phyloP scores from a whole-genome alignment of 2,888 invertebrate genomes.

The Phaonia tiefii region DNA sequence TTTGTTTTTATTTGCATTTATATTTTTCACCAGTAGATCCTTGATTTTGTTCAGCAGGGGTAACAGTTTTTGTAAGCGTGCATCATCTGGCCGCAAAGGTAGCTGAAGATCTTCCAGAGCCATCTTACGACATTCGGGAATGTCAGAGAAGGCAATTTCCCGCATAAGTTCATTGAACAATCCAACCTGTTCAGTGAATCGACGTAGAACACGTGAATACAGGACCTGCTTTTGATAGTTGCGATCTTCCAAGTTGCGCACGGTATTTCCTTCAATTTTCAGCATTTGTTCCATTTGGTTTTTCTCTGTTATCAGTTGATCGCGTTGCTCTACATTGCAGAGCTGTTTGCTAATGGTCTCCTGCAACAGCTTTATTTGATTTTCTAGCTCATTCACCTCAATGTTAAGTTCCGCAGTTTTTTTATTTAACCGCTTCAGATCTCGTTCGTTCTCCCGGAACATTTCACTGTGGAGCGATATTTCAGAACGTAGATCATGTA shows the following conservation, averaged over 20 bases:
- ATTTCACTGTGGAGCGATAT: conserved; percentile 43
- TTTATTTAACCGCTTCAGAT: conserved; percentile 32
- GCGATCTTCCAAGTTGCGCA: conserved; percentile 71
- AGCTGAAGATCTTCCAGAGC: conserved; percentile 68
- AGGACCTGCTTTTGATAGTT: conserved; percentile 73
- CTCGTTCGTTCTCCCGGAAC: conserved; percentile 36
- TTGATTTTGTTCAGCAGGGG: conserved; percentile 50
- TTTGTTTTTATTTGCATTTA: conserved; percentile 45
- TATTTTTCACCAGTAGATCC: conserved; percentile 7
- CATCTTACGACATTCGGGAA: conserved; percentile 50
- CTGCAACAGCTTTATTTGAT: conserved; percentile 65
- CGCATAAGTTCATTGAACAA: conserved; percentile 71
- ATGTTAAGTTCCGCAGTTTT: conserved; percentile 35
- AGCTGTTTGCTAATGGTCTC: conserved; percentile 68
- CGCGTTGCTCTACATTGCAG: conserved; percentile 69
- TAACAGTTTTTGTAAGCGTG: conserved; percentile 59
- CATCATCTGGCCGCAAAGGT: conserved; percentile 67
- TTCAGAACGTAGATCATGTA: conserved; percentile 56
- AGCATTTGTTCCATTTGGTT: conserved; percentile 70
- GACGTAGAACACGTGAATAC: conserved; percentile 72
- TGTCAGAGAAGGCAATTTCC: conserved; percentile 69
- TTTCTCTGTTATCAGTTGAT: conserved; percentile 70
- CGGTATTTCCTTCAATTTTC: conserved; percentile 70
- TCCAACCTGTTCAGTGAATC: conserved; percentile 71
- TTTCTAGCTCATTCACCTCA: conserved; percentile 61